These are phyloP conservation scores for Thomomys bottae DNA, from an alignment of 2,113 vertebrate genomes.

Conservation along the genomic window DNA sequence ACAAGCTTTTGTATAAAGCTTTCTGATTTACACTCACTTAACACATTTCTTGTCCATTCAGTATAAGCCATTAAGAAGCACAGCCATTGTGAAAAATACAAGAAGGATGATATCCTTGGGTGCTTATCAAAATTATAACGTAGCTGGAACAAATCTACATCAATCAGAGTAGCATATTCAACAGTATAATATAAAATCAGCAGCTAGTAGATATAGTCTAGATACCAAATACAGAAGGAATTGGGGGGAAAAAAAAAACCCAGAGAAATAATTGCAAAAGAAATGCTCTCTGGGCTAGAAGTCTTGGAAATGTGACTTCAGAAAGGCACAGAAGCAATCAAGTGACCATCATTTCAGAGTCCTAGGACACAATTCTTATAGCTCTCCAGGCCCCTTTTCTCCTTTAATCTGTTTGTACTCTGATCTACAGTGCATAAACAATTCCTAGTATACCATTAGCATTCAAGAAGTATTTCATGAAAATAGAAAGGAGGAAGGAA, in stretches of 20 bases:
- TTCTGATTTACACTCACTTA: conserved; percentile 1
- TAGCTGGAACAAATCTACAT: background rate
- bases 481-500: too few relatives aligned
- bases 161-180: background rate
- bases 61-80: background rate
- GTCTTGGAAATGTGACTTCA: background rate
- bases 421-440: background rate
- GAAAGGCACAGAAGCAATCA: background rate
- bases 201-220: background rate
- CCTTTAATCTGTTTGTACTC: background rate
- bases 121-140: background rate
- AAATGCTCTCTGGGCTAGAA: background rate
- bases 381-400: background rate
- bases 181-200: background rate
- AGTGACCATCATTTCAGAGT: background rate
- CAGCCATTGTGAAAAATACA: background rate
- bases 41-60: background rate
- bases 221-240: background rate
- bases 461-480: background rate
- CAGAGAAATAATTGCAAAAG: background rate
- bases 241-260: background rate
- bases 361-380: background rate
- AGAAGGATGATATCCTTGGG: background rate
- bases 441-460: background rate
- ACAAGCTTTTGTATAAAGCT: background rate